Evolutionary conservation across 2,113 vertebrate genomes (phyloP).

Genomic region (Colossoma macropomum): DNA sequence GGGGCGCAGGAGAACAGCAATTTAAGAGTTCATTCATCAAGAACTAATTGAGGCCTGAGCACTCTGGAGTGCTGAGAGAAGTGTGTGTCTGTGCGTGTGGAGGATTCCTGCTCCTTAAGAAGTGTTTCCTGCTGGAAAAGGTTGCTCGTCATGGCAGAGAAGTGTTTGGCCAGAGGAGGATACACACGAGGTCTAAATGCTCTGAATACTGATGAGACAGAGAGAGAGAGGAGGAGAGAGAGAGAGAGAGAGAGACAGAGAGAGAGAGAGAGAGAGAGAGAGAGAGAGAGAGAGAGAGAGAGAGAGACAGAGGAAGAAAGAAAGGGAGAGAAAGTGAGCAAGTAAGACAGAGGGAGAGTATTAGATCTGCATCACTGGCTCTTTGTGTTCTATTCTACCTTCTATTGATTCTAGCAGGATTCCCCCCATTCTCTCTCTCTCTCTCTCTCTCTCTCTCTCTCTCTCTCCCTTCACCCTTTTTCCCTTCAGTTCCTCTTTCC

Average conservation of each 20-base stretch:
- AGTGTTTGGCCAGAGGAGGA: constrained; percentile 52
- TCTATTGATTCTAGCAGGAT: constrained; percentile 83
- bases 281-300: not conserved
- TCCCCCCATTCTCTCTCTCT: constrained; percentile 45
- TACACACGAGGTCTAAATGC: constrained; percentile 30
- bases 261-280: not conserved
- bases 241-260: not conserved
- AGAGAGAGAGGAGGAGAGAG: not conserved
- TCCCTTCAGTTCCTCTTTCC: not conserved
- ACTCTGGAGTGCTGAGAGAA: constrained; percentile 94
- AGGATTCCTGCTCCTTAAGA: constrained; percentile 63
- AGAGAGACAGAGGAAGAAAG: constrained; percentile 63
- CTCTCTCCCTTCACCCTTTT: constrained; percentile 45
- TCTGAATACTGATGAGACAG: constrained; percentile 52
- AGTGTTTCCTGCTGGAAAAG: constrained; percentile 76
- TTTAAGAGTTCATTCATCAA: constrained; percentile 98
- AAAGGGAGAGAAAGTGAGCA: constrained; percentile 17
- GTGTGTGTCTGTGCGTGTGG: constrained; percentile 54
- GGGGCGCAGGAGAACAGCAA: constrained; percentile 93
- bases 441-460: constrained; percentile 47
- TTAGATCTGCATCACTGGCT: constrained; percentile 93
- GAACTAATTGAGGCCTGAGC: constrained; percentile 98
- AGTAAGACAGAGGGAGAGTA: constrained; percentile 76
- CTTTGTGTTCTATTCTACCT: constrained; percentile 87
- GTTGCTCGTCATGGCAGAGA: constrained; percentile 80